A percentile compares a stretch with the other conserved stretches of the same genome.
phyloP scores from a whole-genome alignment of 2,797 vertebrate genomes.

The Tamandua tetradactyla region DNA sequence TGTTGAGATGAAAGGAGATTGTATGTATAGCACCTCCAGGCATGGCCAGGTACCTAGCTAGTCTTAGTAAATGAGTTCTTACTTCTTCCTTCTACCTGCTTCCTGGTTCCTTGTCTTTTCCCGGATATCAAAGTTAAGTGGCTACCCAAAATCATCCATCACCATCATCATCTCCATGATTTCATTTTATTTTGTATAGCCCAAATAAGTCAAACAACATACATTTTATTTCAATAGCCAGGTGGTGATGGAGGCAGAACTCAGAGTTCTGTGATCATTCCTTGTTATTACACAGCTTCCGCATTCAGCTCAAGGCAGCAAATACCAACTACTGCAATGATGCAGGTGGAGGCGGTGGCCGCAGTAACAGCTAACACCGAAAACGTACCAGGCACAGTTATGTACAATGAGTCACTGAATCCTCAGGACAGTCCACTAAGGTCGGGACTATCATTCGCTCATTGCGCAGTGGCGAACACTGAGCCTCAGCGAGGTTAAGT shows the following conservation, averaged over 20 bases:
- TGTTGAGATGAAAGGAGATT: neutral
- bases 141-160: neutral
- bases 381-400: accelerated
- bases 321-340: accelerated
- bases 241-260: neutral
- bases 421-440: neutral
- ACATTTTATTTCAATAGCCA: neutral
- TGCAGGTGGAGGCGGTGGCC: accelerated
- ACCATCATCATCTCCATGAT: too few species aligned
- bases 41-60: neutral
- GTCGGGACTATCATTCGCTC: neutral
- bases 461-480: neutral
- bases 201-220: neutral
- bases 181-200: neutral
- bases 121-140: neutral
- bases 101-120: neutral
- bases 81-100: neutral
- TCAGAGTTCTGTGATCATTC: neutral
- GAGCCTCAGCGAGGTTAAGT: neutral
- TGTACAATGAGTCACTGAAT: neutral
- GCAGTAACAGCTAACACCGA: too few species aligned
- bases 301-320: neutral
- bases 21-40: neutral
- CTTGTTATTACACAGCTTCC: accelerated
- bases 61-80: neutral